Evolutionary conservation across 2,797 vertebrate genomes (phyloP).

Genomic region (Nannoperca obscura): DNA sequence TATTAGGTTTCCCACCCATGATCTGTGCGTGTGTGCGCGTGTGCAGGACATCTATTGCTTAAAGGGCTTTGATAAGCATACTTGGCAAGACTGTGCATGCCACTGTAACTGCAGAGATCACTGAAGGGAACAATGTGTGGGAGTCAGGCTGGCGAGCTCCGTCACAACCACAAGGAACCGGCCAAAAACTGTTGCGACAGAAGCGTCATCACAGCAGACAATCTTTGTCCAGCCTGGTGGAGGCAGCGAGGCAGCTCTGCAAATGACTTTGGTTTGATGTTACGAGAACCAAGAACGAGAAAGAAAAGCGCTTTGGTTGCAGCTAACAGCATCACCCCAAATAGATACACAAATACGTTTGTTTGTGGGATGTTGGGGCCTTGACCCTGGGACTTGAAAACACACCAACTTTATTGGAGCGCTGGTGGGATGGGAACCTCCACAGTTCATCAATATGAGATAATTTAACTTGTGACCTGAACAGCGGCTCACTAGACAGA

Average conservation of each 20-base stretch:
- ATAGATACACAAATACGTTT: not conserved
- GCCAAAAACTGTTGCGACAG: slow-evolving; percentile 11
- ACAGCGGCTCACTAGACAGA: not conserved
- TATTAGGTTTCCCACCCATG: not conserved
- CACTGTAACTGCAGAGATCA: slow-evolving; percentile 5
- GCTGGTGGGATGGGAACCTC: not conserved
- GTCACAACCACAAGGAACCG: slow-evolving; percentile 8
- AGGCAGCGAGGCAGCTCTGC: not conserved
- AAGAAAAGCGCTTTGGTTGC: not conserved
- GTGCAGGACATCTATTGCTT: slow-evolving; percentile 15
- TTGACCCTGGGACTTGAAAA: not conserved
- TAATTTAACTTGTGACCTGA: not conserved
- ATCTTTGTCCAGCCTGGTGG: not conserved
- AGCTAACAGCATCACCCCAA: not conserved
- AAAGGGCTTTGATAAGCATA: slow-evolving; percentile 22
- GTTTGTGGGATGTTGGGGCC: not conserved
- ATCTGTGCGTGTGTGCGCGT: not conserved
- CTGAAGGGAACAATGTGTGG: not conserved
- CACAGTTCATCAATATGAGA: not conserved
- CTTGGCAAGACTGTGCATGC: slow-evolving; percentile 55
- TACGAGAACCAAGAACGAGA: not conserved
- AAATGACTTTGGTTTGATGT: not conserved
- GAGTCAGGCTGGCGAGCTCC: slow-evolving; percentile 4
- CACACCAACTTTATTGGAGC: not conserved
- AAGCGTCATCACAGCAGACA: not conserved